A percentile compares a stretch with the other conserved stretches of the same genome.
Conservation (phyloP, 2,888 invertebrate species). For the Ennomos fuscantarius region DNA sequence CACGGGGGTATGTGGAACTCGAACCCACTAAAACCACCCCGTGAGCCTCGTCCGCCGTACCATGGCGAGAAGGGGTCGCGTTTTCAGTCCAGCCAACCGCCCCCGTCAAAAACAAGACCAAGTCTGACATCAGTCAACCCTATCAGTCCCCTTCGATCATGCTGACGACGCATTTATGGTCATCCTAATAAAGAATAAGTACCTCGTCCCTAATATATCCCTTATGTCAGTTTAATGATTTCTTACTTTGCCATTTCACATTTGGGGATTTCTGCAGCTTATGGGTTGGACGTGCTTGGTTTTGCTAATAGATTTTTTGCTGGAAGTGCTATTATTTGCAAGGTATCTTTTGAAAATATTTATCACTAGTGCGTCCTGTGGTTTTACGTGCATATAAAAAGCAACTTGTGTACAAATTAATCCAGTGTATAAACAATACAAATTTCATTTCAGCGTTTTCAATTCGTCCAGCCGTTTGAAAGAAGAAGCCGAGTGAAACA, state of each 20-base stretch:
- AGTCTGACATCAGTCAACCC: conserved; percentile 16
- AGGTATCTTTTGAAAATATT: neutral
- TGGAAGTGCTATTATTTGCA: neutral
- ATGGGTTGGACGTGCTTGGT: conserved; percentile 21
- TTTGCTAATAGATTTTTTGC: conserved; percentile 26
- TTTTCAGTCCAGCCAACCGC: no score
- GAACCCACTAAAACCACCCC: no score
- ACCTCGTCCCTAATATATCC: conserved; percentile 50
- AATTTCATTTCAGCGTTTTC: no score
- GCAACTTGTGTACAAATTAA: no score
- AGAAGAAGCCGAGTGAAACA: no score
- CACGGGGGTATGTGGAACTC: no score
- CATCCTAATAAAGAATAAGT: conserved; percentile 60
- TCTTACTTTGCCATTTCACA: conserved; percentile 45
- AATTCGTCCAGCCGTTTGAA: no score
- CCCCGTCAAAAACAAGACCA: neutral
- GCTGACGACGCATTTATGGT: conserved; percentile 59
- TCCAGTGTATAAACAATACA: no score
- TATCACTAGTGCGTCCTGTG: no score
- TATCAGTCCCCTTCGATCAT: conserved; percentile 32
- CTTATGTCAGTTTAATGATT: conserved; percentile 60
- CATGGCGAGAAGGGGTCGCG: no score
- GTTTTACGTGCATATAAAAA: no score
- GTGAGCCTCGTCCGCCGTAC: no score
- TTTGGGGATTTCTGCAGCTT: conserved; percentile 29